Evolutionary conservation across 1,140 invertebrate species (phyloP).

Genomic region (Anastatus disparis): DNA sequence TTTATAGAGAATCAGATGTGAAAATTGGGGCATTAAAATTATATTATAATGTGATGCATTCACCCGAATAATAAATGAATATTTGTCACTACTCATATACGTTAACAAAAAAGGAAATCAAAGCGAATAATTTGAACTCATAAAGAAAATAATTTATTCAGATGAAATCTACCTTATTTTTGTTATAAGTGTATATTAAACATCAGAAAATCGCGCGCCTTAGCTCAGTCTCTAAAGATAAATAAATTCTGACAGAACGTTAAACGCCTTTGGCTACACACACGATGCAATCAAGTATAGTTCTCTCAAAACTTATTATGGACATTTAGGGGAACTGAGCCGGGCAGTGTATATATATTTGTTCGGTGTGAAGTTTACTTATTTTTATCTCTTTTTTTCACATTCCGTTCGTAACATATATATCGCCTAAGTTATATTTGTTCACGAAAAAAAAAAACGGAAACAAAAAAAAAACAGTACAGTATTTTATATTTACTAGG

Average conservation of each 20-base stretch:
- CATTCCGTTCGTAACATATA: no score
- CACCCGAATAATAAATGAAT: no score
- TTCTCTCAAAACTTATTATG: slow-evolving; percentile 18
- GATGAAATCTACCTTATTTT: no score
- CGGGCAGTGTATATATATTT: slow-evolving; percentile 1
- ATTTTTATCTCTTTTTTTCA: background rate
- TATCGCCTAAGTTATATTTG: no score
- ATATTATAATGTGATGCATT: background rate
- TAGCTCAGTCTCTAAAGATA: background rate
- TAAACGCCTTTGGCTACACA: no score
- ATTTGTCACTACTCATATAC: no score
- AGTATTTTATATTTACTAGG: background rate
- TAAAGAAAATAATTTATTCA: no score
- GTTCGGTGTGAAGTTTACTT: background rate
- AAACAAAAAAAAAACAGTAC: background rate
- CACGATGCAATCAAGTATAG: background rate
- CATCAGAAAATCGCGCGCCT: background rate
- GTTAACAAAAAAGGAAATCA: no score
- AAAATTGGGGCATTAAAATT: no score
- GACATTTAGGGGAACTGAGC: background rate
- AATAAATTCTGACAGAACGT: slow-evolving; percentile 14
- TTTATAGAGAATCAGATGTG: no score
- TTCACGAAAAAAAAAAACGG: no score
- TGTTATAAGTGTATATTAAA: background rate
- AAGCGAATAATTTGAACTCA: no score